Evolutionary conservation across 1,140 invertebrate species (phyloP).

Genomic region (Contarinia nasturtii): DNA sequence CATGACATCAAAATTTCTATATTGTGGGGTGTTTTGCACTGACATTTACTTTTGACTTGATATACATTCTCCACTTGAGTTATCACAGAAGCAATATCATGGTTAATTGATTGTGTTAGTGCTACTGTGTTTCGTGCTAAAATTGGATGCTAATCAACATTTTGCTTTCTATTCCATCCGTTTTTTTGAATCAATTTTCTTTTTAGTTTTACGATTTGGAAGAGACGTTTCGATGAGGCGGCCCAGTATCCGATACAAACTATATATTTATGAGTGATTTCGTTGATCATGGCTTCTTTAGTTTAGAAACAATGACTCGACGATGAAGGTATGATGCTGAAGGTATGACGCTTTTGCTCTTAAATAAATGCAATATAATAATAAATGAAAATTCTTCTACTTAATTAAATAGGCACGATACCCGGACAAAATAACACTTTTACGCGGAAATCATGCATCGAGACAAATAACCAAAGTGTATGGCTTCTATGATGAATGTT

Average conservation of each 20-base stretch:
- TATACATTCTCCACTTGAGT: no score
- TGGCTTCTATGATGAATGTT: constrained; percentile 99
- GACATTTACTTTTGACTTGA: no score
- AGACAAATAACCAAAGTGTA: constrained; percentile 98
- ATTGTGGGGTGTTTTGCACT: no score
- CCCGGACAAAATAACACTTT: constrained; percentile 61
- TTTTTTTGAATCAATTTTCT: background rate
- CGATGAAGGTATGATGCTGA: constrained; percentile 87
- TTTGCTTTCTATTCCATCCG: no score
- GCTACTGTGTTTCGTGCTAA: no score
- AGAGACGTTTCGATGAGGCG: constrained; percentile 77
- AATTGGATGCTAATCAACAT: no score
- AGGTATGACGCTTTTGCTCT: constrained; percentile 42
- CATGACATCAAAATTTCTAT: no score
- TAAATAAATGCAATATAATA: background rate
- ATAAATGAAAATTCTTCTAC: background rate
- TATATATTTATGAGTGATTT: constrained; percentile 96
- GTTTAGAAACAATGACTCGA: constrained; percentile 82
- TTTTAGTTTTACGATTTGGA: constrained; percentile 88
- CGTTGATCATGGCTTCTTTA: constrained; percentile 89
- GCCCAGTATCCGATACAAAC: constrained; percentile 79
- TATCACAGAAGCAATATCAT: no score
- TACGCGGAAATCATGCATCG: constrained; percentile 96
- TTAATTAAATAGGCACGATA: constrained; percentile 24
- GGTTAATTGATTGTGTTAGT: no score